Evolutionary conservation across 2,797 vertebrate genomes (phyloP), one percentile per base, ranked within the genome.

Genomic region (Antennarius maculatus): DNA sequence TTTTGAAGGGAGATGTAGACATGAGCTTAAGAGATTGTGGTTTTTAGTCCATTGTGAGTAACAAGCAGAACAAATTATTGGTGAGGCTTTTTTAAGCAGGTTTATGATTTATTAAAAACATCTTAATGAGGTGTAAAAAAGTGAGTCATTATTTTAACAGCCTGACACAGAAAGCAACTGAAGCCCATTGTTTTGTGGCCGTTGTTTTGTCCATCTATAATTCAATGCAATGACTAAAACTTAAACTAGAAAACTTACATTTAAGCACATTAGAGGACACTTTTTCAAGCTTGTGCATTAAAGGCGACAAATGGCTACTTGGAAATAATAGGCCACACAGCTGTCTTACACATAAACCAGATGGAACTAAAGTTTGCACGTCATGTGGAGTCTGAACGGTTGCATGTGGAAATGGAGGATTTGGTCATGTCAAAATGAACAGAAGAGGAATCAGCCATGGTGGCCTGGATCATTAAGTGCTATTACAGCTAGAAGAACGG

Each of bases 401-500:
- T 64, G 58, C 54, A 63, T 64, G 53, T 54, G 37, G 63, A 45
- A 53, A 80, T 61, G 65, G 42, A 43, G 49, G 76, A 85, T 83
- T 76, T 64, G 77, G 61, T 73, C 54, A 66, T 76, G 77, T 80
- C 70, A 74, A 84, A 82, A 83, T 52, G 61, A 86, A 83, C 67
- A 69, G 57, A 58, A 69, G 85, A 54, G 54, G 86, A 88, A 88
- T 84, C 80, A 81, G 76, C 66, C 81, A 74, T 69, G 71, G 76
- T 77, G 77, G 73, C 79, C 66, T 72, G 78, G 71, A 86, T 86
- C 81, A 84, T 89, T 91, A 84, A 71, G 49, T 72, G 78, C 71
- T 53, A 78, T 83, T 77, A 77, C 57, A 74, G 60, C 71, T 64
- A 47, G 13, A 48, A 74, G 77, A 79, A 70, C 62, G 61, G 74